phyloP scores from a whole-genome alignment of 1,140 invertebrate species.

The Solenopsis invicta region DNA sequence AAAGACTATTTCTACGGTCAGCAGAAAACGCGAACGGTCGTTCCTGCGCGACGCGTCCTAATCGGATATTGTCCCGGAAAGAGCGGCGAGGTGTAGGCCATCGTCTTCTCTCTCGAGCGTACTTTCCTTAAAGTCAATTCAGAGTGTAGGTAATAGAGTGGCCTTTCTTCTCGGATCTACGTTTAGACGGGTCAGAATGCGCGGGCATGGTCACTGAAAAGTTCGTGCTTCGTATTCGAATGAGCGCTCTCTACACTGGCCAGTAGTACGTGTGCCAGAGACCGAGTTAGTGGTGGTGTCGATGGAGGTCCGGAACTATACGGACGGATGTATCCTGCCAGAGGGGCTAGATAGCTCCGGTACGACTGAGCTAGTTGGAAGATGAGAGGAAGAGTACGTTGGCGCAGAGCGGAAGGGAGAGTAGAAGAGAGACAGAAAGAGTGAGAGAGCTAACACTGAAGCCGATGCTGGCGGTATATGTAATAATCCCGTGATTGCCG shows the following conservation, averaged over 20 bases:
- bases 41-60: conserved; percentile 63
- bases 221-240: conserved; percentile 71
- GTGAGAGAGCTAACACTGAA: conserved; percentile 51
- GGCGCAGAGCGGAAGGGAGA: conserved; percentile 17
- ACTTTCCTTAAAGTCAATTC: conserved; percentile 53
- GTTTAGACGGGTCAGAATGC: conserved; percentile 25
- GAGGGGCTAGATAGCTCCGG: conserved; percentile 55
- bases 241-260: background rate
- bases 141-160: conserved; percentile 56
- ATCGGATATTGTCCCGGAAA: conserved; percentile 64
- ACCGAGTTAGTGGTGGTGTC: conserved; percentile 60
- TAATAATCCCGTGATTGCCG: conserved; percentile 80
- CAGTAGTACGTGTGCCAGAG: conserved; percentile 50
- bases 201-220: conserved; percentile 45
- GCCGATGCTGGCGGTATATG: conserved; percentile 75
- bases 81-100: conserved; percentile 33
- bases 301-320: conserved; percentile 65
- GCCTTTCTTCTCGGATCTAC: conserved; percentile 41
- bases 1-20: conserved; percentile 46
- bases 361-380: conserved; percentile 57
- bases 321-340: conserved; percentile 69
- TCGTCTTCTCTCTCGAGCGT: conserved; percentile 32
- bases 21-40: conserved; percentile 67
- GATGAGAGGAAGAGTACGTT: conserved; percentile 63
- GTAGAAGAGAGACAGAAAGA: background rate